Percentiles rank a stretch among this genome's conserved stretches.
Conservation (phyloP, 2,888 invertebrate genomes). For the Xestia c-nigrum region DNA sequence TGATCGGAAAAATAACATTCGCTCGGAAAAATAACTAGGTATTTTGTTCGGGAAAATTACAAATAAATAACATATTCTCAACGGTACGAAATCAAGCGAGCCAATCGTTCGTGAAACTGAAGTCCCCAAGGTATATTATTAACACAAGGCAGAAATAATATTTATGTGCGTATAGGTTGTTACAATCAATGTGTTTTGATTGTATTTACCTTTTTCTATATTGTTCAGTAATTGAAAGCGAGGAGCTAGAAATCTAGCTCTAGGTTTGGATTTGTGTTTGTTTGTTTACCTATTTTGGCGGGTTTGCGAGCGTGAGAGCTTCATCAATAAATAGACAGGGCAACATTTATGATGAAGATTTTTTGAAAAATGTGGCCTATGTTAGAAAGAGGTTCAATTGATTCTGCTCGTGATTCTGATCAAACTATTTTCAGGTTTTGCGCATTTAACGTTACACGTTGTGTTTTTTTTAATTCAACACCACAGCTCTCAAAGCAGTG, state of each 20-base stretch:
- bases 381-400: too few species aligned
- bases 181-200: conserved; percentile 3
- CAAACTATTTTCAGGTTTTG: too few species aligned
- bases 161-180: not conserved
- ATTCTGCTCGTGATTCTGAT: too few species aligned
- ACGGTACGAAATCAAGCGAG: conserved; percentile 20
- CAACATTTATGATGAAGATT: too few species aligned
- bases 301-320: too few species aligned
- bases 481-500: not conserved
- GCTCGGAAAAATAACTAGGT: not conserved
- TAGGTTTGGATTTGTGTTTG: too few species aligned
- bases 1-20: not conserved
- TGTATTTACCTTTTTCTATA: not conserved
- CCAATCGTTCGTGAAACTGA: conserved; percentile 20
- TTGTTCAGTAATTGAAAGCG: not conserved
- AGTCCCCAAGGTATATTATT: conserved; percentile 27
- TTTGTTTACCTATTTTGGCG: too few species aligned
- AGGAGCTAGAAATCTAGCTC: not conserved
- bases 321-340: too few species aligned
- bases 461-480: too few species aligned
- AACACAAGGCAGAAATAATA: conserved; percentile 26
- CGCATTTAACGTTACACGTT: too few species aligned
- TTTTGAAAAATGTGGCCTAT: too few species aligned
- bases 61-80: conserved; percentile 26
- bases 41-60: conserved; percentile 16